Evolutionary conservation across 2,888 invertebrate genomes (phyloP).

Genomic region (Arctia plantaginis): DNA sequence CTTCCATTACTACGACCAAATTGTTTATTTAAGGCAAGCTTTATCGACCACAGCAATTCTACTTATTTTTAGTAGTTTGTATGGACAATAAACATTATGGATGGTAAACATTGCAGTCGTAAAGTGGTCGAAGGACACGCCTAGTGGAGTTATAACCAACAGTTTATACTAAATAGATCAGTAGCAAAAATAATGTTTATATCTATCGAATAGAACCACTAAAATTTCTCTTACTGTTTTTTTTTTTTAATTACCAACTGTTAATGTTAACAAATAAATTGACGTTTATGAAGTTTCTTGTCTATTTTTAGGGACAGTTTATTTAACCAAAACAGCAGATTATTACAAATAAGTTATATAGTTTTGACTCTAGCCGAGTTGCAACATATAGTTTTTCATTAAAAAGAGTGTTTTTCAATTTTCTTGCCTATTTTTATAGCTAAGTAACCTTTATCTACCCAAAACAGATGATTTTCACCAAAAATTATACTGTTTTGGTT

Average conservation of each 20-base stretch:
- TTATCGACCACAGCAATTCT: conserved; percentile 23
- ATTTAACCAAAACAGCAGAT: too few species aligned
- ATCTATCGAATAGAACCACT: neutral
- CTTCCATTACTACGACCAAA: conserved; percentile 7
- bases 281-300: too few species aligned
- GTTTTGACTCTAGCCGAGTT: too few species aligned
- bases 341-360: too few species aligned
- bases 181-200: conserved; percentile 23
- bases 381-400: too few species aligned
- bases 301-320: too few species aligned
- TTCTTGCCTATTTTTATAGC: too few species aligned
- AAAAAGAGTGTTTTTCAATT: too few species aligned
- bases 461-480: too few species aligned
- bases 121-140: conserved; percentile 38
- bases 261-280: neutral
- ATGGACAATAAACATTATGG: conserved; percentile 44
- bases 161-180: conserved; percentile 31
- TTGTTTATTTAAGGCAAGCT: conserved; percentile 15
- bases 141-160: conserved; percentile 30
- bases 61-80: conserved; percentile 39
- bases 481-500: too few species aligned
- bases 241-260: neutral
- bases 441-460: too few species aligned
- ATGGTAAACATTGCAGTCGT: conserved; percentile 44
- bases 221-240: conserved; percentile 3